Evolutionary conservation across 2,797 vertebrate species (phyloP).

Genomic region (Trichosurus vulpecula): DNA sequence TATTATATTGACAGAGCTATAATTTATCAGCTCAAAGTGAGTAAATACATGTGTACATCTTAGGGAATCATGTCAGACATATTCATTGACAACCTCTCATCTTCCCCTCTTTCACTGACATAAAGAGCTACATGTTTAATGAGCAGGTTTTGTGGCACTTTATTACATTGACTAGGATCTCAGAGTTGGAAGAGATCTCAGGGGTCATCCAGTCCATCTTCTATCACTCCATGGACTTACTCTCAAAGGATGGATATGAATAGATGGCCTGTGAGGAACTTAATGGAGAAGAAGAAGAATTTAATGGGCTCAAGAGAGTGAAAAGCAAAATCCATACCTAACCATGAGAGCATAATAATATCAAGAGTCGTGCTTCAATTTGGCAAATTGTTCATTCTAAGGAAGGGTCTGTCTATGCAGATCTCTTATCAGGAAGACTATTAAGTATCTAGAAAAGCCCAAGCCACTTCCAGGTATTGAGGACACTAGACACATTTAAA

Average conservation of each 20-base stretch:
- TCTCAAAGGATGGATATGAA: not conserved
- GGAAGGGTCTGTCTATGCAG: not conserved
- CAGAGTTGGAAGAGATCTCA: not conserved
- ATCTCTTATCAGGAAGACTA: not conserved
- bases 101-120: not conserved
- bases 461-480: not conserved
- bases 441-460: not conserved
- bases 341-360: not conserved
- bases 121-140: not conserved
- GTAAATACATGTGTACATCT: not conserved
- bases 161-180: not conserved
- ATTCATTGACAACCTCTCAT: not conserved
- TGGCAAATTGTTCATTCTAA: not conserved
- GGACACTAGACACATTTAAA: not conserved
- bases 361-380: not conserved
- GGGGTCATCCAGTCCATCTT: not conserved
- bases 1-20: constrained; percentile 20
- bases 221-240: not conserved
- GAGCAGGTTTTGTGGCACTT: not conserved
- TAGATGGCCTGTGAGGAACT: not conserved
- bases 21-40: not conserved
- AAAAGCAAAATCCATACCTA: not conserved
- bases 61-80: not conserved
- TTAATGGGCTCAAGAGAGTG: too few relatives aligned
- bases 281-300: too few relatives aligned